These are phyloP conservation scores for Ciconia nigra DNA, from an alignment of 2,797 vertebrate genomes.

Conservation along the genomic window DNA sequence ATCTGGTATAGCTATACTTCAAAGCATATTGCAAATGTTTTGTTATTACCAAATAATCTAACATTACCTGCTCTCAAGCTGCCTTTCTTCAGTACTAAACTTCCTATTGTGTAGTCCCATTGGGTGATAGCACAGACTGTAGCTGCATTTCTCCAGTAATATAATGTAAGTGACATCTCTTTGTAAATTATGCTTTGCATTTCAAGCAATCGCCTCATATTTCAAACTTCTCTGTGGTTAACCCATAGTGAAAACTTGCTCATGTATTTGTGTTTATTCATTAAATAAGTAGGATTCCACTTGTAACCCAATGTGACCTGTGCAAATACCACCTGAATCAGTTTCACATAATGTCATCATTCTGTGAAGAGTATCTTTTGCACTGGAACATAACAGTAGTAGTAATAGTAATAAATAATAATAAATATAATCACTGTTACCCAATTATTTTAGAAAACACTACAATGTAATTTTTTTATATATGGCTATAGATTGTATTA, in stretches of 20 bases:
- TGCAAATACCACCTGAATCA: neutral
- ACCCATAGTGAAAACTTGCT: neutral
- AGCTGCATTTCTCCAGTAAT: neutral
- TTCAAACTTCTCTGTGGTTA: neutral
- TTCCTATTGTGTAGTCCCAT: neutral
- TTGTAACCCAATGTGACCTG: neutral
- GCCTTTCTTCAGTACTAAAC: neutral
- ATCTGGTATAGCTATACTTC: neutral
- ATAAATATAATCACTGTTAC: neutral
- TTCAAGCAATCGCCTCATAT: neutral
- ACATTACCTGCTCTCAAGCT: neutral
- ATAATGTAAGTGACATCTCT: neutral
- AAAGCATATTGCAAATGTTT: neutral
- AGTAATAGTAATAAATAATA: neutral
- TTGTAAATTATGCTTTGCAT: neutral
- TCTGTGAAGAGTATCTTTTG: neutral
- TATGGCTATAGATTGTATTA: neutral
- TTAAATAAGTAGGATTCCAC: neutral
- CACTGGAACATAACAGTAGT: neutral
- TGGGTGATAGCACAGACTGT: neutral
- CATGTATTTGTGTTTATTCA: neutral
- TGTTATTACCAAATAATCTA: neutral
- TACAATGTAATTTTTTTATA: neutral
- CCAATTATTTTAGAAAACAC: neutral
- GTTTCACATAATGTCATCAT: neutral